Percentiles rank a stretch among this genome's conserved stretches.
phyloP scores from a whole-genome alignment of 2,113 vertebrate species.

The Andinoacara biseriatus region DNA sequence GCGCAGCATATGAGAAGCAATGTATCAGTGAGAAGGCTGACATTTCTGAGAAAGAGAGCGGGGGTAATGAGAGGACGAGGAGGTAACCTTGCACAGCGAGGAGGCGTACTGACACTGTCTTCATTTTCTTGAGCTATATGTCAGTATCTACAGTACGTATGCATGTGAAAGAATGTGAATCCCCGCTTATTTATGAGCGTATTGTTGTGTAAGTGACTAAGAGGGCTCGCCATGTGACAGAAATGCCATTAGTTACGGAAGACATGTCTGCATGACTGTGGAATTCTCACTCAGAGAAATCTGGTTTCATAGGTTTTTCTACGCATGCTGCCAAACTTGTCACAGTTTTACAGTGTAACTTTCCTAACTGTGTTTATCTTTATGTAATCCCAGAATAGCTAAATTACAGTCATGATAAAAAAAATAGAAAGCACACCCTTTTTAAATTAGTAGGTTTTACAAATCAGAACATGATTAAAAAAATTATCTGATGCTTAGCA shows the following conservation, averaged over 20 bases:
- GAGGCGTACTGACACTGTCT: neutral
- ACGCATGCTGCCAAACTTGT: neutral
- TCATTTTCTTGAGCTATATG: neutral
- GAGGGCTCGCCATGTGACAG: slow-evolving; percentile 30
- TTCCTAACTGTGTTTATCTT: neutral
- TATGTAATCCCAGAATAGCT: too few species aligned
- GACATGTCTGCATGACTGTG: slow-evolving; percentile 1
- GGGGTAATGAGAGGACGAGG: slow-evolving; percentile 8
- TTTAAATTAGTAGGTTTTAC: too few species aligned
- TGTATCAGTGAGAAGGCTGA: slow-evolving; percentile 41
- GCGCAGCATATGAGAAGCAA: slow-evolving; percentile 15
- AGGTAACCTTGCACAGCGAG: neutral
- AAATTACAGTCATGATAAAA: too few species aligned
- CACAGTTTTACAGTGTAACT: too few species aligned
- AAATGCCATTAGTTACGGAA: slow-evolving; percentile 26
- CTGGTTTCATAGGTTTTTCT: neutral
- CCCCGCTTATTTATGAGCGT: neutral
- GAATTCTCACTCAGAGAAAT: neutral
- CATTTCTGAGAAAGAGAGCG: slow-evolving; percentile 47
- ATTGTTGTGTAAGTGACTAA: neutral
- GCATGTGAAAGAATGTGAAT: neutral
- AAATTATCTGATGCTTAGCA: too few species aligned
- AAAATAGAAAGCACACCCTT: too few species aligned
- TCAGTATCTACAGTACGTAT: neutral
- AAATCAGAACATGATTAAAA: too few species aligned